These are phyloP conservation scores for Eupithecia dodoneata DNA, from an alignment of 2,888 invertebrate genomes.

Conservation along the genomic window DNA sequence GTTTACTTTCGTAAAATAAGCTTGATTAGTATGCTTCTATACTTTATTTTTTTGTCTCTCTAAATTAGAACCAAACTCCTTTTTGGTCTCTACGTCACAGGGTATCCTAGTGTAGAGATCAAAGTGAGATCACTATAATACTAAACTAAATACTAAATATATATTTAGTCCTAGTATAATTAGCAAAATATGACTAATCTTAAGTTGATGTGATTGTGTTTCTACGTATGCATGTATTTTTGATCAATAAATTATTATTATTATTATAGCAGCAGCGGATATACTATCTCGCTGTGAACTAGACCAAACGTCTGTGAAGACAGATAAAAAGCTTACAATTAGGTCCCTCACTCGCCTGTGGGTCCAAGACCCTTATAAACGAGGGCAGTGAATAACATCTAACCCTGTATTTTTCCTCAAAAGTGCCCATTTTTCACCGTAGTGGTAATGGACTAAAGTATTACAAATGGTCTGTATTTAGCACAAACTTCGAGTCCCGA, in stretches of 20 bases:
- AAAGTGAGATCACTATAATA: too few relatives aligned
- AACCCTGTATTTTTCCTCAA: slow-evolving; percentile 23
- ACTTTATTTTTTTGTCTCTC: too few relatives aligned
- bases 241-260: too few relatives aligned
- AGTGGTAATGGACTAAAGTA: slow-evolving; percentile 17
- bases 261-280: neutral
- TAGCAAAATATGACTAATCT: too few relatives aligned
- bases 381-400: slow-evolving; percentile 17
- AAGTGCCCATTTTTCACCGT: slow-evolving; percentile 25
- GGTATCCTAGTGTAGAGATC: too few relatives aligned
- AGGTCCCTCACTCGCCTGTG: neutral
- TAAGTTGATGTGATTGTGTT: too few relatives aligned
- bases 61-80: too few relatives aligned
- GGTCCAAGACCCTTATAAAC: slow-evolving; percentile 27
- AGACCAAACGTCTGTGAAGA: neutral
- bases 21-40: neutral
- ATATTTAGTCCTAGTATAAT: too few relatives aligned
- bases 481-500: neutral
- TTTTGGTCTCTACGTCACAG: too few relatives aligned
- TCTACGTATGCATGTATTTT: too few relatives aligned
- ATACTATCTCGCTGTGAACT: neutral
- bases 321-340: slow-evolving; percentile 5
- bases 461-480: slow-evolving; percentile 25
- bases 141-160: too few relatives aligned
- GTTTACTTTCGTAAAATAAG: neutral